Percentiles rank a stretch among this genome's conserved stretches.
These are phyloP conservation scores for Dromius quadrimaculatus DNA, from an alignment of 2,888 invertebrate species.

Conservation along the genomic window DNA sequence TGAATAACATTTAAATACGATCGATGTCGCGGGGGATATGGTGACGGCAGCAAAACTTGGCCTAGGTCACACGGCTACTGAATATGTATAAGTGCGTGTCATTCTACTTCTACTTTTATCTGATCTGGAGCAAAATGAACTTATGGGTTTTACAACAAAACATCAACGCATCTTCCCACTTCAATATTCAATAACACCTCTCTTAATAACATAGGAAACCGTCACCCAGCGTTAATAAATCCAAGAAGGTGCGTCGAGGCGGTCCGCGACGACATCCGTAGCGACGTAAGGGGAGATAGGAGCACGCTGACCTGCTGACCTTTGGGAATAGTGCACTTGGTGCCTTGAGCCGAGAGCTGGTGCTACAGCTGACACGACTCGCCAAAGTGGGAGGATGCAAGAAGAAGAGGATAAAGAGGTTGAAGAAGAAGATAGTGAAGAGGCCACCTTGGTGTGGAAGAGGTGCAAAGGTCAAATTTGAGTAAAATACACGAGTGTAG, in stretches of 20 bases:
- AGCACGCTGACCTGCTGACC: conserved; percentile 7
- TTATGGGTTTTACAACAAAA: too few species aligned
- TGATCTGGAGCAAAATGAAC: conserved; percentile 29
- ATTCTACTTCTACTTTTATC: conserved; percentile 44
- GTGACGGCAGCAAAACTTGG: conserved; percentile 58
- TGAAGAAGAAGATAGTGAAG: background rate
- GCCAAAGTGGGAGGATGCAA: background rate
- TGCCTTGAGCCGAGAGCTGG: too few species aligned
- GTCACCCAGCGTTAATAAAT: conserved; percentile 14
- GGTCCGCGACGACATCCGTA: conserved; percentile 19
- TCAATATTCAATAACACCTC: conserved; percentile 18
- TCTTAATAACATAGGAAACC: conserved; percentile 29
- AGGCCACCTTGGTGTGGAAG: too few species aligned
- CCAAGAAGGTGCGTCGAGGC: conserved; percentile 9
- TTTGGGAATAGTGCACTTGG: conserved; percentile 3
- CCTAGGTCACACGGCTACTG: conserved; percentile 57
- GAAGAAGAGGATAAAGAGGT: background rate
- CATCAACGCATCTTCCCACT: background rate
- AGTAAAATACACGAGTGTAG: too few species aligned
- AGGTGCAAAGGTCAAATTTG: too few species aligned
- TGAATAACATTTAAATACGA: conserved; percentile 61
- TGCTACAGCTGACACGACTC: conserved; percentile 2
- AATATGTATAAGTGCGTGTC: conserved; percentile 51
- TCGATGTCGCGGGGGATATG: conserved; percentile 55
- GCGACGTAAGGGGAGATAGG: background rate